Evolutionary conservation across 2,113 vertebrate species (phyloP).

Genomic region (Perca fluviatilis): DNA sequence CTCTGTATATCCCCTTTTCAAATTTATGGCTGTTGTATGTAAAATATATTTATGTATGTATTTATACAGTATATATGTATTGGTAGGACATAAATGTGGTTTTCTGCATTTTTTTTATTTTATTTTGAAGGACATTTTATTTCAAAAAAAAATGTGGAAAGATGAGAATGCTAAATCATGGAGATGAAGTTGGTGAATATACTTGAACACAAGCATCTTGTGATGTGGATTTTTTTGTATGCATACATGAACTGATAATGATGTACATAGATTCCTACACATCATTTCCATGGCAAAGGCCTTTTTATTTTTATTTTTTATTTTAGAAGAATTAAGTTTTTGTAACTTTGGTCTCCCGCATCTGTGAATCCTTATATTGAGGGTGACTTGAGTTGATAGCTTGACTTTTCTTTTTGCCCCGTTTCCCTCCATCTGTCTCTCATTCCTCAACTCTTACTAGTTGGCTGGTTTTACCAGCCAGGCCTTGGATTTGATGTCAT

Average conservation of each 20-base stretch:
- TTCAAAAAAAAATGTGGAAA: slow-evolving; percentile 76
- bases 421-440: slow-evolving; percentile 67
- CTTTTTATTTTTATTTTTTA: slow-evolving; percentile 73
- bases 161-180: slow-evolving; percentile 79
- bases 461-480: slow-evolving; percentile 75
- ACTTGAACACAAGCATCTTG: slow-evolving; percentile 86
- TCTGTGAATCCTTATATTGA: slow-evolving; percentile 82
- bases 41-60: slow-evolving; percentile 91
- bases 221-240: slow-evolving; percentile 85
- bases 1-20: slow-evolving; percentile 87
- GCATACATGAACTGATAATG: slow-evolving; percentile 81
- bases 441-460: slow-evolving; percentile 68
- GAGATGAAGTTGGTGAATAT: slow-evolving; percentile 83
- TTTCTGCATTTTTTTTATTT: slow-evolving; percentile 84
- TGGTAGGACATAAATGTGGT: slow-evolving; percentile 88
- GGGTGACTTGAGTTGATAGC: slow-evolving; percentile 80
- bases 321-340: slow-evolving; percentile 77
- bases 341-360: slow-evolving; percentile 82
- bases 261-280: slow-evolving; percentile 81
- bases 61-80: slow-evolving; percentile 91
- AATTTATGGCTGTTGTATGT: slow-evolving; percentile 89
- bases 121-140: slow-evolving; percentile 85
- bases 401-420: slow-evolving; percentile 63
- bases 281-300: slow-evolving; percentile 83
- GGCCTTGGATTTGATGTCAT: slow-evolving; percentile 81